A percentile compares a stretch with the other conserved stretches of the same genome.
Conservation (phyloP, 2,797 vertebrate species). For the Tapera naevia region DNA sequence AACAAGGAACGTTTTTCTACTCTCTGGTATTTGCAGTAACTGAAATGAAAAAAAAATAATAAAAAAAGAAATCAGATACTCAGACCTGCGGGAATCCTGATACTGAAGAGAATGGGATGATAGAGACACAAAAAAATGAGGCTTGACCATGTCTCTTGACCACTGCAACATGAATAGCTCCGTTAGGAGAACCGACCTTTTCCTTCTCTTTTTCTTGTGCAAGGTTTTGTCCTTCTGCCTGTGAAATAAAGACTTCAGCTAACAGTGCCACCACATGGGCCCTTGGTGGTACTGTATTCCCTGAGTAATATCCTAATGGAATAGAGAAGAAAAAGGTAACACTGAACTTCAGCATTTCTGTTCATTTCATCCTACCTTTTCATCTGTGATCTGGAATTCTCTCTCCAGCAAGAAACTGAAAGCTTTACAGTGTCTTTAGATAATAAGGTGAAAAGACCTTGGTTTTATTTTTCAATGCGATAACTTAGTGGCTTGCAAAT, state of each 20-base stretch:
- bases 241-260: conserved; percentile 1
- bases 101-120: neutral
- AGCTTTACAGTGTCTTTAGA: neutral
- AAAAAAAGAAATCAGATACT: neutral
- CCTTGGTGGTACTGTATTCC: neutral
- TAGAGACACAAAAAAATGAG: neutral
- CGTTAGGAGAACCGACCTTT: neutral
- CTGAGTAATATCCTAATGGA: neutral
- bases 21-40: neutral
- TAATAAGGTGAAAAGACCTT: conserved; percentile 19
- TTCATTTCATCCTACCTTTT: conserved; percentile 9
- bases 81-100: neutral
- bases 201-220: neutral
- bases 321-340: neutral
- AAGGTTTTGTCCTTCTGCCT: neutral
- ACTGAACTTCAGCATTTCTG: neutral
- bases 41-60: neutral
- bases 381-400: neutral
- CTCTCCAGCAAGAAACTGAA: neutral
- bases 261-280: conserved; percentile 45
- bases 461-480: conserved; percentile 3
- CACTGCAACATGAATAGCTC: neutral
- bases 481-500: conserved; percentile 17
- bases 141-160: neutral
- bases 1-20: neutral